Percentiles rank a stretch among this genome's conserved stretches.
These are phyloP conservation scores for Drosophila koepferae DNA, from an alignment of 2,888 invertebrate genomes.

Conservation along the genomic window DNA sequence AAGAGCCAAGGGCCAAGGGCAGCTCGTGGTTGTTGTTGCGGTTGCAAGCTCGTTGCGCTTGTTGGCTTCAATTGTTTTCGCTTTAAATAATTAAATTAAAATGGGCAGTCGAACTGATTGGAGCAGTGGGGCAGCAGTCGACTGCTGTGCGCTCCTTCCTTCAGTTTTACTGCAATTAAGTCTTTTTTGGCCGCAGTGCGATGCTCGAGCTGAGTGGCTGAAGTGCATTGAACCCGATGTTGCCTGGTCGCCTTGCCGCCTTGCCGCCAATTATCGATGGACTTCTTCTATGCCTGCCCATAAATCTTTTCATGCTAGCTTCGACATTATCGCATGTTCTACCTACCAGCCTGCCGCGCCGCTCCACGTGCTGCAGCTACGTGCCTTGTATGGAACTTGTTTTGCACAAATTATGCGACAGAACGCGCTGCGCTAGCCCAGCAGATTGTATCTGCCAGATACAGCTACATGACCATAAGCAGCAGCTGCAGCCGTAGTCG, in stretches of 20 bases:
- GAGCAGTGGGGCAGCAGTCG: constrained; percentile 20
- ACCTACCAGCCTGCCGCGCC: not conserved
- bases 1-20: constrained; percentile 55
- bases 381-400: constrained; percentile 59
- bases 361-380: constrained; percentile 23
- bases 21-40: constrained; percentile 24
- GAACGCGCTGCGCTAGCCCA: constrained; percentile 55
- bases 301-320: constrained; percentile 70
- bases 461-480: constrained; percentile 50
- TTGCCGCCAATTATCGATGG: constrained; percentile 30
- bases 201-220: constrained; percentile 7
- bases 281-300: constrained; percentile 42
- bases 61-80: constrained; percentile 71
- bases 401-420: constrained; percentile 70
- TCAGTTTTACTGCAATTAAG: constrained; percentile 32
- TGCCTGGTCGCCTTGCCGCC: not conserved
- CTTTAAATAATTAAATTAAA: constrained; percentile 81
- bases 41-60: constrained; percentile 23
- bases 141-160: not conserved
- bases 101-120: constrained; percentile 71
- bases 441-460: constrained; percentile 71
- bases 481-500: constrained; percentile 21
- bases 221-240: constrained; percentile 54
- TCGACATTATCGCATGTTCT: constrained; percentile 63
- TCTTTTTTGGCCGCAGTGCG: constrained; percentile 22